Evolutionary conservation across 2,888 invertebrate genomes (phyloP), one percentile per base, ranked within the genome.

Genomic region (Scaptomyza cyrtandrae): DNA sequence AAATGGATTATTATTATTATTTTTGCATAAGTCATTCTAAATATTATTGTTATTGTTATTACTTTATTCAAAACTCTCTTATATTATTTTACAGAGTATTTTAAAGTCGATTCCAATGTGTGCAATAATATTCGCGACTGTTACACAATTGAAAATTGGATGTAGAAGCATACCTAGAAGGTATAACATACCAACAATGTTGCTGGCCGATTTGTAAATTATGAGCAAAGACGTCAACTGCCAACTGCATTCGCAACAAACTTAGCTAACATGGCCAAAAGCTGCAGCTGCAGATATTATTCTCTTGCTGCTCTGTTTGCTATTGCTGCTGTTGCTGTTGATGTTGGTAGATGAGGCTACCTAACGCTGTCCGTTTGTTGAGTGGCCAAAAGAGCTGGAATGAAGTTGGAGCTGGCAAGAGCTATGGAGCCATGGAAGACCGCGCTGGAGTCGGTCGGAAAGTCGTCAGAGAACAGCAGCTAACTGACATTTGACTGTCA

Each of bases 401-500:
- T 33, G 33, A 13, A 31, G 49, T 16, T 13, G 13, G 33, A 33
- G 37, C 37, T 7, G 13, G 37, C 37, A n/a, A 37, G 37, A 37
- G 37, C 37, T 37, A 37, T 6, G 6, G 35, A 37, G 49, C 49
- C 9, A 33, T 19, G 33, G 33, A 16, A 31, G 31, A 31, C 48
- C 31, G 48, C 31, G 31, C 31, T 31, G 16, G n/a, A 39, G 39
- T 9, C 19, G 7, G 39, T 9, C 19, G 7, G 14, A 39, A 14
- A 39, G 37, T 65, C 57, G 65, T 58, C 57, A 60, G 71, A 71
- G 76, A 71, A 70, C 82, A 84, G 85, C 89, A 86, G 82, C 87
- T 68, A 87, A 81, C 89, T 89, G 85, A 89, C 85, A 89, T 89
- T 89, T 88, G 85, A 89, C 88, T 86, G 85, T 89, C 85, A 86